Conservation (phyloP, 2,797 vertebrate genomes). For the Platalea minor region DNA sequence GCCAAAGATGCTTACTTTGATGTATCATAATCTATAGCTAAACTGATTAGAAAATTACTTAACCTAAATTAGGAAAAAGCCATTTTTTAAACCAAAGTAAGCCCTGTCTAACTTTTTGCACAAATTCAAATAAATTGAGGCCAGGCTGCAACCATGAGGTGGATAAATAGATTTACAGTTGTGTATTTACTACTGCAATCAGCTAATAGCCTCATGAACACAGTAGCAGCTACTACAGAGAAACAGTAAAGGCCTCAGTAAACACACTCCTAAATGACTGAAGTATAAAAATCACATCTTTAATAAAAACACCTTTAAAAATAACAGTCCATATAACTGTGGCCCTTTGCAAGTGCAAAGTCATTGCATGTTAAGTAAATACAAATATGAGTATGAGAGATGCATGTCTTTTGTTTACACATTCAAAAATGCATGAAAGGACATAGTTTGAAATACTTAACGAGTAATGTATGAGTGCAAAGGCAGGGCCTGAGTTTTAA, state of each 20-base stretch:
- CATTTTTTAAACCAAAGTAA: neutral
- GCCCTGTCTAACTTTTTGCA: neutral
- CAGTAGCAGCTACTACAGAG: neutral
- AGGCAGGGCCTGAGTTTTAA: neutral
- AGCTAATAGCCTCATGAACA: neutral
- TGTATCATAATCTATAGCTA: neutral
- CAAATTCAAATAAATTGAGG: neutral
- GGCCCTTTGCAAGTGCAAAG: neutral
- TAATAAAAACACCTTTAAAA: neutral
- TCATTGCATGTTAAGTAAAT: neutral
- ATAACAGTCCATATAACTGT: neutral
- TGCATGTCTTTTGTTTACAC: neutral
- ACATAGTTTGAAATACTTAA: neutral
- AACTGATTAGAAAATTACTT: neutral
- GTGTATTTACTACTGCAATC: neutral
- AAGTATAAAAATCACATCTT: neutral
- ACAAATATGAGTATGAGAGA: neutral
- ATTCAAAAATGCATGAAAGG: neutral
- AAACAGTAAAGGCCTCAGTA: neutral
- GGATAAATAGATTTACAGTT: neutral
- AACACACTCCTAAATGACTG: neutral
- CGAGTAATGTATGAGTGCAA: neutral
- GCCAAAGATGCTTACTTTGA: neutral
- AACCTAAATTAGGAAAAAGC: neutral
- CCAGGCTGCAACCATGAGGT: neutral